Evolutionary conservation across 2,888 invertebrate genomes (phyloP).

Genomic region (Nomada fucata): DNA sequence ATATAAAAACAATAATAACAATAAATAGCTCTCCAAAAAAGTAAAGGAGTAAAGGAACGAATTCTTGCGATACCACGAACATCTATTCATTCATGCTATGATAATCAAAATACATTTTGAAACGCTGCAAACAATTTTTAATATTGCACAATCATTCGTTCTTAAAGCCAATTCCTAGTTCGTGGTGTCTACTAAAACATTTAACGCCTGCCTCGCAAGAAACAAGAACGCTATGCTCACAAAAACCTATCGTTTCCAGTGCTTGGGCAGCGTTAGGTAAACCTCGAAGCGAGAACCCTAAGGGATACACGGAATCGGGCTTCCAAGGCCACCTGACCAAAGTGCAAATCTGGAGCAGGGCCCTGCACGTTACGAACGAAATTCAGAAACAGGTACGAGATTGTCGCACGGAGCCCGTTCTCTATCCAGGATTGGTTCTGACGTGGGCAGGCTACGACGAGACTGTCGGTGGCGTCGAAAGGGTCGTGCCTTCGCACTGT

Average conservation of each 20-base stretch:
- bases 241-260: conserved; percentile 83
- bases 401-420: conserved; percentile 95
- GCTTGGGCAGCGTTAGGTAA: conserved; percentile 97
- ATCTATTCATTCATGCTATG: no score
- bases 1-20: background rate
- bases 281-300: conserved; percentile 88
- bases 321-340: conserved; percentile 98
- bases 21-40: no score
- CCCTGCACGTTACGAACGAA: conserved; percentile 95
- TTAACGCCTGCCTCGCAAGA: background rate
- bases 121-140: no score
- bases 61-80: no score
- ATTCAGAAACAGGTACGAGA: conserved; percentile 97
- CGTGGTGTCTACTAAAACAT: background rate
- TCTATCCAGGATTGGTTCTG: conserved; percentile 93
- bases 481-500: conserved; percentile 95
- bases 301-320: conserved; percentile 94
- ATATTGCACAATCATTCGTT: no score
- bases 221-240: no score
- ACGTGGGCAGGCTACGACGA: conserved; percentile 98
- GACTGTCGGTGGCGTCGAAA: conserved; percentile 94
- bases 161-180: background rate
- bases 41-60: no score
- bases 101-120: no score
- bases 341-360: conserved; percentile 97